These are phyloP conservation scores for Drosophila obscura DNA, from an alignment of 1,140 invertebrate genomes.

Conservation along the genomic window DNA sequence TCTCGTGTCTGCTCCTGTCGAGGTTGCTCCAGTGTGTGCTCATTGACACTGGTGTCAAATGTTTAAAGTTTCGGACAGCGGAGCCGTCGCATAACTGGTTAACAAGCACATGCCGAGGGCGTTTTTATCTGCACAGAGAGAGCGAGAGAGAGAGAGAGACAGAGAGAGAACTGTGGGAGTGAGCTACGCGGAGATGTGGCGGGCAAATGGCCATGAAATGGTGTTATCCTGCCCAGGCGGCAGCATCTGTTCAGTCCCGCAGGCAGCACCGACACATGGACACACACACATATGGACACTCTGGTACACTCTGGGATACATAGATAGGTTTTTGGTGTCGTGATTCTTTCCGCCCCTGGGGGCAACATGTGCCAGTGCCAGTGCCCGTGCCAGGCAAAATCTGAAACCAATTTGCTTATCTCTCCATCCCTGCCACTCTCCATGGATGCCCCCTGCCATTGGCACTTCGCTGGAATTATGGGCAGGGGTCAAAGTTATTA, in stretches of 20 bases:
- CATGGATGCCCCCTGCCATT: not conserved
- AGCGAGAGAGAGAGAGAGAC: not conserved
- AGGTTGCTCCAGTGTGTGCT: slow-evolving; percentile 4
- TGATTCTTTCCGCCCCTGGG: slow-evolving; percentile 45
- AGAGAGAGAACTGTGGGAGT: too few relatives aligned
- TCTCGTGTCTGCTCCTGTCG: not conserved
- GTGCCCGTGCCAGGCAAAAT: slow-evolving; percentile 43
- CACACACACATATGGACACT: slow-evolving; percentile 19
- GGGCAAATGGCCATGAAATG: slow-evolving; percentile 45
- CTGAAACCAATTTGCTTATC: slow-evolving; percentile 76
- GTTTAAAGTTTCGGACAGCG: slow-evolving; percentile 60
- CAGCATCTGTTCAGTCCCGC: slow-evolving; percentile 64
- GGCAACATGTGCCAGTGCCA: slow-evolving; percentile 47
- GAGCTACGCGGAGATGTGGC: not conserved
- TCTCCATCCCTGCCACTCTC: slow-evolving; percentile 1
- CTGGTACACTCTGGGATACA: slow-evolving; percentile 1
- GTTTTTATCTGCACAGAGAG: not conserved
- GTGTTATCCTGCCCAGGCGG: slow-evolving; percentile 58
- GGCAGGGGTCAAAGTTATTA: slow-evolving; percentile 24
- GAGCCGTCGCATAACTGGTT: slow-evolving; percentile 47
- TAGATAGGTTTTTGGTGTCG: slow-evolving; percentile 35
- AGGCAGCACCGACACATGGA: slow-evolving; percentile 21
- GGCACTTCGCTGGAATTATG: slow-evolving; percentile 59
- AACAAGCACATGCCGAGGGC: slow-evolving; percentile 57
- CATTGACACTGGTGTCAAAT: slow-evolving; percentile 63